Conservation (phyloP, 2,113 vertebrate genomes). For the Rutilus rutilus region DNA sequence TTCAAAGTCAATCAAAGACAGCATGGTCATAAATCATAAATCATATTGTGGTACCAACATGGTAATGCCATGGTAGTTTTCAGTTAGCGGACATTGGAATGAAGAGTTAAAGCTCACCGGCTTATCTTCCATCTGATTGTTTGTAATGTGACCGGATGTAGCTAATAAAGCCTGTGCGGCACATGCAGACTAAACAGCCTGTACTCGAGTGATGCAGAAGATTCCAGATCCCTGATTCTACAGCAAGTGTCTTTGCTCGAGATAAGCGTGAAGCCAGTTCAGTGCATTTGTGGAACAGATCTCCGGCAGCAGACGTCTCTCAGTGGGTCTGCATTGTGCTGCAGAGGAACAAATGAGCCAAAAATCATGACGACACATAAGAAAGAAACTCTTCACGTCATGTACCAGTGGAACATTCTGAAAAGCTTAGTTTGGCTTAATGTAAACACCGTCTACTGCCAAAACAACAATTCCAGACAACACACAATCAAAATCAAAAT, state of each 20-base stretch:
- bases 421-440: neutral
- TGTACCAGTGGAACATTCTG: neutral
- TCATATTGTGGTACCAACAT: no score
- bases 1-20: no score
- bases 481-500: neutral
- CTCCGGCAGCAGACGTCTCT: neutral
- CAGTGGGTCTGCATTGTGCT: neutral
- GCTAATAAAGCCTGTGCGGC: conserved; percentile 2
- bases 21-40: no score
- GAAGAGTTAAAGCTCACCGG: neutral
- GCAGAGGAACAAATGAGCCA: conserved; percentile 1
- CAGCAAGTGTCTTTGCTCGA: neutral
- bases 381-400: neutral
- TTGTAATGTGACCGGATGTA: conserved; percentile 7
- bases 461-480: neutral
- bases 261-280: neutral
- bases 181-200: neutral
- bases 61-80: neutral
- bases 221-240: neutral
- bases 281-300: neutral
- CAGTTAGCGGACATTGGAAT: neutral
- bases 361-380: conserved; percentile 6
- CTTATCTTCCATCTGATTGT: neutral
- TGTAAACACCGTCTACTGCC: neutral
- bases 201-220: neutral